Evolutionary conservation across 2,888 invertebrate genomes (phyloP), one percentile per base, ranked within the genome.

Genomic region (Aethes cnicana): DNA sequence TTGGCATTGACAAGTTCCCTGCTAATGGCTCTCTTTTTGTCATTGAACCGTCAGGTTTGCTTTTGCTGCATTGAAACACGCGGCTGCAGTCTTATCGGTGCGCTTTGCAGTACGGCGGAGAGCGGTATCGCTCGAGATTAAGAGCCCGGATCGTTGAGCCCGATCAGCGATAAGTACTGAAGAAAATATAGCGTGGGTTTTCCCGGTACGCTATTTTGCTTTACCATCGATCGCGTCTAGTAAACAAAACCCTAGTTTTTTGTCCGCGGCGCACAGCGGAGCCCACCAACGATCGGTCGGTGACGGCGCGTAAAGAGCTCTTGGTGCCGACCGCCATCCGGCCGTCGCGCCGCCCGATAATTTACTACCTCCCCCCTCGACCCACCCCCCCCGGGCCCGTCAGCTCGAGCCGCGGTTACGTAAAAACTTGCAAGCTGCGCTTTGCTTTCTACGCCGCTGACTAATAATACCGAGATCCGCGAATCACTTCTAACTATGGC

Each of bases 241-340:
- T 28, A 28, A 9, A 28, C 28, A 12, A n/a, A n/a, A n/a, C n/a
- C n/a, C n/a, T n/a, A n/a, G 5, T 25, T 39, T 37, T 39, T 25
- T 25, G 9, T 9, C 32, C 32, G n/a, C 12, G 39, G 39, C 8
- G 16, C 39, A 16, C 23, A 39, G 39, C 16, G 39, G 39, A 23
- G 39, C 25, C 25, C 14, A 25, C 39, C 39, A 25, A 16, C 39
- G 39, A 39, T 39, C 39, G 74, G 66, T 58, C 70, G 74, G 64
- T 66, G n/a, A n/a, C n/a, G 69, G 61, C 74, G 74, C 74, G 77
- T 77, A 73, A 75, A 77, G 72, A 72, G 80, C 74, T 44, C 61
- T 49, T 53, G 56, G 12, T 25, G 32, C 43, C 43, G 33, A 35
- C 46, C 56, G 47, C 54, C 59, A 46, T 47, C 48, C 55, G 53